phyloP scores from a whole-genome alignment of 2,113 vertebrate genomes.

The human (Homo sapiens) region GRCh38 chr11:36424501-36425000 shows the following conservation, averaged over 20 bases:
- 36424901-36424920: no score
- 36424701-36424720: neutral
- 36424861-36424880: no score
- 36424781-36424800: neutral
- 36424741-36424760: neutral
- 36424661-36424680: neutral
- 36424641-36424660: neutral
- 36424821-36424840: neutral
- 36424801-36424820: neutral
- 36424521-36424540: rapidly evolving
- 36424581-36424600: neutral
- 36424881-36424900: no score
- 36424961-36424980: no score
- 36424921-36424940: no score
- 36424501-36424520: neutral
- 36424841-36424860: no score
- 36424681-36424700: neutral
- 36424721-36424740: neutral
- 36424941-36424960: no score
- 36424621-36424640: neutral
- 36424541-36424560: neutral
- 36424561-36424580: neutral
- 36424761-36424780: neutral
- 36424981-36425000: no score
- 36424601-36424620: neutral